Evolutionary conservation across 2,113 vertebrate species (phyloP).

Genomic region (Gallinago undulata): DNA sequence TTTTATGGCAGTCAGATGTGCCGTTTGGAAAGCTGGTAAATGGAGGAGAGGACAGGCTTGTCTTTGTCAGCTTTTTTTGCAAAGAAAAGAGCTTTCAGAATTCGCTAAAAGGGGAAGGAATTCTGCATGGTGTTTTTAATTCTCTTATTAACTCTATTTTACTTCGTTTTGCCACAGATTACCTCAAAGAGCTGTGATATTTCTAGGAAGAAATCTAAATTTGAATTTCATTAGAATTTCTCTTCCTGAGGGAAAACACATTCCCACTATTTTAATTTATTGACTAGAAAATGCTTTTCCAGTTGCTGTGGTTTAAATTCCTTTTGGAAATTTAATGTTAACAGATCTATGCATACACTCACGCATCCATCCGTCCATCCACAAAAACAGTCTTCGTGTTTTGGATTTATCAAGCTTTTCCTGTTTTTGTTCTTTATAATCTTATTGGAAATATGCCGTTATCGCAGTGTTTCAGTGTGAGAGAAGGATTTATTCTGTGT

Average conservation of each 20-base stretch:
- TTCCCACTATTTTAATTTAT: background rate
- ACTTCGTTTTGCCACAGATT: conserved; percentile 56
- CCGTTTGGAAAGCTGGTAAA: conserved; percentile 68
- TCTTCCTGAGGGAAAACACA: conserved; percentile 1
- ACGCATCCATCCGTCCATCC: background rate
- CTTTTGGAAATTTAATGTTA: background rate
- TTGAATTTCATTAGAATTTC: conserved; percentile 37
- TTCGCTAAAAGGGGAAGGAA: conserved; percentile 50
- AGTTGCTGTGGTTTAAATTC: conserved; percentile 31
- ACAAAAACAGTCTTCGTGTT: background rate
- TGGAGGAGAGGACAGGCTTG: conserved; percentile 49
- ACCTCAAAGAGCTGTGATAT: background rate
- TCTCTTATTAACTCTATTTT: conserved; percentile 20
- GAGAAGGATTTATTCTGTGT: conserved; percentile 11
- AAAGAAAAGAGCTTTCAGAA: conserved; percentile 62
- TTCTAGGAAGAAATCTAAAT: conserved; percentile 27
- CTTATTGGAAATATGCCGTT: conserved; percentile 1
- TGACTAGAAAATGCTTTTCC: conserved; percentile 23
- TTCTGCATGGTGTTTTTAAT: conserved; percentile 1
- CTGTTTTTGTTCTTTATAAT: conserved; percentile 25
- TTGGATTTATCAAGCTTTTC: conserved; percentile 25
- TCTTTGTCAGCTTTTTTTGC: conserved; percentile 68
- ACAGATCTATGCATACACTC: background rate
- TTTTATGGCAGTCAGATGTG: conserved; percentile 69
- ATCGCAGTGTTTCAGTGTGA: background rate